These are phyloP conservation scores for Zootermopsis nevadensis DNA, from an alignment of 2,888 invertebrate genomes.

Conservation along the genomic window DNA sequence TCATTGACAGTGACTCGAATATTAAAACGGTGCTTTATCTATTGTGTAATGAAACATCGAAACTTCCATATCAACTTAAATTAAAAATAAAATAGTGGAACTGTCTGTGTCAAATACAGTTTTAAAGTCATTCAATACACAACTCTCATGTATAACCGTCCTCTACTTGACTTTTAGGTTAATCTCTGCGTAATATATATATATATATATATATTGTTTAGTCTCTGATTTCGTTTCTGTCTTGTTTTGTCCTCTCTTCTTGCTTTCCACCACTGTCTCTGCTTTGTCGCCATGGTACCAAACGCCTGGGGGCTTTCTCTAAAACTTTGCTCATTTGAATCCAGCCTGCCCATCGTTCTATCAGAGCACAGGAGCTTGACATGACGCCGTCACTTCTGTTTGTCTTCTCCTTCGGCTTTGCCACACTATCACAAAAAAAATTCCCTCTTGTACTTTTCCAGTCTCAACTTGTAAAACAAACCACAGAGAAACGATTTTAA, in stretches of 20 bases:
- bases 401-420: neutral
- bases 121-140: neutral
- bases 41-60: neutral
- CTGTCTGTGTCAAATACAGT: neutral
- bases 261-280: neutral
- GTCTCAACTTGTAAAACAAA: neutral
- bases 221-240: neutral
- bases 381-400: slow-evolving; percentile 26
- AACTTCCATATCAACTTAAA: neutral
- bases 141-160: neutral
- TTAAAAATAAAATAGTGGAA: neutral
- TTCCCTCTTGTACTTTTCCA: neutral
- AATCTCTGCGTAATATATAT: neutral
- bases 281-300: neutral
- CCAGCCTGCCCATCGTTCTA: slow-evolving; percentile 26
- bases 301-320: neutral
- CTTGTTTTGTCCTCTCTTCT: neutral
- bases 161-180: neutral
- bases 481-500: neutral
- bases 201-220: neutral
- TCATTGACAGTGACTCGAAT: neutral
- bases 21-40: neutral
- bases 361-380: neutral
- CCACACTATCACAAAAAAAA: neutral
- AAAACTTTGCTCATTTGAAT: slow-evolving; percentile 45